Conservation (phyloP, 2,797 vertebrate species). For the Nasua narica region DNA sequence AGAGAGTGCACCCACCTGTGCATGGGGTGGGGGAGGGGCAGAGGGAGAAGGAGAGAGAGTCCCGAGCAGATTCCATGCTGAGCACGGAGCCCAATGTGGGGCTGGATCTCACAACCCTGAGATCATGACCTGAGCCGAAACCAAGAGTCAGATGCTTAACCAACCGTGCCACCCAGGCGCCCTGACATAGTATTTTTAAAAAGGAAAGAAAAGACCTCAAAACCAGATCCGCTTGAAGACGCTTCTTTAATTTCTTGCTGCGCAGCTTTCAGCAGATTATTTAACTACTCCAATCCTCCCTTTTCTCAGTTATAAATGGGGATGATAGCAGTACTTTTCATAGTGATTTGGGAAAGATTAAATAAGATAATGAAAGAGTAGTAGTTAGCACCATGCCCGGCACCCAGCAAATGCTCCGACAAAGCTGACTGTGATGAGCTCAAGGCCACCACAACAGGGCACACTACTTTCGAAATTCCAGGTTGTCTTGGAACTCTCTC, state of each 20-base stretch:
- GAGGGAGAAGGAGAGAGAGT: not conserved
- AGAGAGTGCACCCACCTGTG: not conserved
- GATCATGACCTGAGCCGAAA: not conserved
- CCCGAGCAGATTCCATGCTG: not conserved
- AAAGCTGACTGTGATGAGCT: constrained; percentile 4
- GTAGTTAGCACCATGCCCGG: not conserved
- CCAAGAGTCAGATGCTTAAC: not conserved
- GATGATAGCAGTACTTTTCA: not conserved
- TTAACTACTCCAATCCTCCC: not conserved
- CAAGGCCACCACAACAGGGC: not conserved
- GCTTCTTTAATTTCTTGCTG: not conserved
- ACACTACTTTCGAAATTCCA: not conserved
- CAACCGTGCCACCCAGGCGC: not conserved
- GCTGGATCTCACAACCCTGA: not conserved
- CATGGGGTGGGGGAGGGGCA: not conserved
- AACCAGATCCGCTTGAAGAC: constrained; percentile 1
- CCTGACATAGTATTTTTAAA: not conserved
- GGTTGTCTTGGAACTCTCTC: constrained; percentile 23
- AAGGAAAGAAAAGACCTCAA: not conserved
- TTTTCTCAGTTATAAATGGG: constrained; percentile 8
- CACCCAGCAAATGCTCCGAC: not conserved
- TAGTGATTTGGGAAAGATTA: not conserved
- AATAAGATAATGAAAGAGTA: constrained; percentile 12
- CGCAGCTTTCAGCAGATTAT: not conserved
- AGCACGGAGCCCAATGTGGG: not conserved